These are phyloP conservation scores for Etia nguti DNA, from an alignment of 2,113 vertebrate species.

Conservation along the genomic window DNA sequence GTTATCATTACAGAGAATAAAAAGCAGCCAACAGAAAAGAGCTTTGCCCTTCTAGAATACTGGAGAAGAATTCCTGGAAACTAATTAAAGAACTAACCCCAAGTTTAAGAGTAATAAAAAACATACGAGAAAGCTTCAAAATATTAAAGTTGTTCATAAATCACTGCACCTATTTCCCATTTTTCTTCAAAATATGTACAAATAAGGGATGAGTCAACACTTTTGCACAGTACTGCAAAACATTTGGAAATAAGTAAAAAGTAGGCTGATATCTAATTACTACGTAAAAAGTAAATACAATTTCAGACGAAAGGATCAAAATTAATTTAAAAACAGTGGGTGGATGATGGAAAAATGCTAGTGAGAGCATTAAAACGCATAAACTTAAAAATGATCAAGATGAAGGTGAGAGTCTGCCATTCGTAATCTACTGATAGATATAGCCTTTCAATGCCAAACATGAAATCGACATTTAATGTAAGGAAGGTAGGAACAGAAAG, in stretches of 20 bases:
- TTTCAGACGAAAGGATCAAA: fast-evolving
- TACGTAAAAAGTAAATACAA: neutral
- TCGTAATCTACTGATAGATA: neutral
- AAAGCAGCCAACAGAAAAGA: neutral
- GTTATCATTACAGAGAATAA: neutral
- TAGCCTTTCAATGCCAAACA: neutral
- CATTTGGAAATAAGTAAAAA: neutral
- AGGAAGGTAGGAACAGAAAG: neutral
- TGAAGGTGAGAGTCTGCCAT: neutral
- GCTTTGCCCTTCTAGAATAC: neutral
- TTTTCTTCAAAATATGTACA: neutral
- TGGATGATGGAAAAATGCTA: neutral
- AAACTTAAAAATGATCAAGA: neutral
- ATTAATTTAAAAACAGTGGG: neutral
- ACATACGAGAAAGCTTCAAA: neutral
- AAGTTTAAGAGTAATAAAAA: neutral
- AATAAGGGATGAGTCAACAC: neutral
- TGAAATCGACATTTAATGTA: neutral
- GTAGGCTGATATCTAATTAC: neutral
- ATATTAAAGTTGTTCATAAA: neutral
- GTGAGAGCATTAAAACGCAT: neutral
- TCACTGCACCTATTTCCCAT: neutral
- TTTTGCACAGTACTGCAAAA: neutral
- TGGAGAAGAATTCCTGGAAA: neutral
- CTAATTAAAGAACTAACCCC: neutral